These are phyloP conservation scores for Tringa solitaria DNA, from an alignment of 2,113 vertebrate species.

Conservation along the genomic window DNA sequence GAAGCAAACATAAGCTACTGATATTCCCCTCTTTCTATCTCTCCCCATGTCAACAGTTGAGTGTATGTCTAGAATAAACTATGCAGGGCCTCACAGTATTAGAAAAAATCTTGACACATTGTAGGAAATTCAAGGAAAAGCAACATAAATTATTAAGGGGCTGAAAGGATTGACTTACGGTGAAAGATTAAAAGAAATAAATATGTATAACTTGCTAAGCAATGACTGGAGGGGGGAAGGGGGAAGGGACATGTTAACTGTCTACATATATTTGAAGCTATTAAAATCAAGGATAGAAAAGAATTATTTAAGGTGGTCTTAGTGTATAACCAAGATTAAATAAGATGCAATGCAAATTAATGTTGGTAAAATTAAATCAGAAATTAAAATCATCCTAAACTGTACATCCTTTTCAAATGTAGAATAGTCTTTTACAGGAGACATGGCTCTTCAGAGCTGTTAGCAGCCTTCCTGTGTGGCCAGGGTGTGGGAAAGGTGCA, in stretches of 20 bases:
- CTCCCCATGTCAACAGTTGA: not conserved
- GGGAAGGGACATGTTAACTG: constrained; percentile 3
- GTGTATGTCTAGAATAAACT: constrained; percentile 21
- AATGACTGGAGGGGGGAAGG: not conserved
- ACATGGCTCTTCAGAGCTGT: not conserved
- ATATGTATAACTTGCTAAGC: constrained; percentile 61
- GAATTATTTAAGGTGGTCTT: constrained; percentile 34
- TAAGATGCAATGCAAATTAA: not conserved
- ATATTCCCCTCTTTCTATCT: not conserved
- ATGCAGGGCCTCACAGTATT: not conserved
- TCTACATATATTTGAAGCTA: constrained; percentile 20
- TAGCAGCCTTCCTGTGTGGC: not conserved
- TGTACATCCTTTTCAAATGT: not conserved
- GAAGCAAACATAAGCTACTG: not conserved
- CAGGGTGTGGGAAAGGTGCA: not conserved
- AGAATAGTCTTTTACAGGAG: not conserved
- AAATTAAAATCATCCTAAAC: not conserved
- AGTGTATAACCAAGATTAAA: not conserved
- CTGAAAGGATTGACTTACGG: constrained; percentile 38
- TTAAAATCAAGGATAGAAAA: not conserved
- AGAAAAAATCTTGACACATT: constrained; percentile 33
- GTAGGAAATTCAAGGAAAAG: constrained; percentile 58
- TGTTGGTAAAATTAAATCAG: not conserved
- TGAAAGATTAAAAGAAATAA: constrained; percentile 72
- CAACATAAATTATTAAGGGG: constrained; percentile 63